Percentiles rank a stretch among this genome's conserved stretches.
These are phyloP conservation scores for Coleophora flavipennella DNA, from an alignment of 2,888 invertebrate genomes.

Conservation along the genomic window DNA sequence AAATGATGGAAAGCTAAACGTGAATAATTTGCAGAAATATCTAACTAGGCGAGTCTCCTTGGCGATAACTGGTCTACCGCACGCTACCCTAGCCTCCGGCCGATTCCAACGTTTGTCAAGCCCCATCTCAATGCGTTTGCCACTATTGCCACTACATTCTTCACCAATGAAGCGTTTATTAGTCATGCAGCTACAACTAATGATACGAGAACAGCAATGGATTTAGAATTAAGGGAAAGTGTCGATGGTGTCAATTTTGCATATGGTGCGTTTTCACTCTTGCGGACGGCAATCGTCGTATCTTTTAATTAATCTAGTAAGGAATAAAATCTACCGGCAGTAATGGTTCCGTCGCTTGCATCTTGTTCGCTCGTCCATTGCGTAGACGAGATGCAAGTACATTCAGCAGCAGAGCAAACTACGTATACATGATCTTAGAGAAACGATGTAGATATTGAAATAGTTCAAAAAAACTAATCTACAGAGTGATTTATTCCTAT, in stretches of 20 bases:
- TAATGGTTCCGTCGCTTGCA: slow-evolving; percentile 49
- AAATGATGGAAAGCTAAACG: slow-evolving; percentile 5
- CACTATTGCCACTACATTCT: slow-evolving; percentile 30
- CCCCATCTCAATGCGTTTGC: slow-evolving; percentile 5
- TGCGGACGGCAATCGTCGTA: slow-evolving; percentile 39
- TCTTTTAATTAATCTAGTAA: slow-evolving; percentile 70
- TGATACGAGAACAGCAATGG: slow-evolving; percentile 17
- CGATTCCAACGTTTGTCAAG: slow-evolving; percentile 39
- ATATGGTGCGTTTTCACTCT: slow-evolving; percentile 56
- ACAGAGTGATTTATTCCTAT: too few species aligned
- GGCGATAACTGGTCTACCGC: slow-evolving; percentile 54
- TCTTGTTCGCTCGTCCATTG: slow-evolving; percentile 31
- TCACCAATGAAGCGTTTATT: slow-evolving; percentile 19
- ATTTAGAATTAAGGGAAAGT: slow-evolving; percentile 24
- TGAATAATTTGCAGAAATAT: slow-evolving; percentile 56
- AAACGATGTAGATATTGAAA: too few species aligned
- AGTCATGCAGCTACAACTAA: background rate
- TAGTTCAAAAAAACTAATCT: too few species aligned
- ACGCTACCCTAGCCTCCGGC: slow-evolving; percentile 61
- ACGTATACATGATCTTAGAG: too few species aligned
- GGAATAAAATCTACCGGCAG: slow-evolving; percentile 54
- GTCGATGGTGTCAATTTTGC: slow-evolving; percentile 29
- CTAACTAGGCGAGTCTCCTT: slow-evolving; percentile 48
- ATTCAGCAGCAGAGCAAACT: too few species aligned
- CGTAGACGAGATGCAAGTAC: slow-evolving; percentile 22